Evolutionary conservation across 2,888 invertebrate species (phyloP).

Genomic region (Acleris holmiana): DNA sequence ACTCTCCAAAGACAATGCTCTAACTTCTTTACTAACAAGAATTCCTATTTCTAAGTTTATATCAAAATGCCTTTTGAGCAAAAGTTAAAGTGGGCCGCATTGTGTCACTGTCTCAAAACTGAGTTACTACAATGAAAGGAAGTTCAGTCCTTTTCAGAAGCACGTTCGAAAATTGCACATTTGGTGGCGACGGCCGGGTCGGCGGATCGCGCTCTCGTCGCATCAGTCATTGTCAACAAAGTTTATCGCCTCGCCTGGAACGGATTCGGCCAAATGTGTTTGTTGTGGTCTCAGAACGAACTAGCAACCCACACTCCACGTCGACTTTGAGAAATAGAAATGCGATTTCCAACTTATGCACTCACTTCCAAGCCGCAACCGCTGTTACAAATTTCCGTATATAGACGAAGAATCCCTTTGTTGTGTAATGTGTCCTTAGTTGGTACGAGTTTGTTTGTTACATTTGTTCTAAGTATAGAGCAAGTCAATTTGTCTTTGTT

Average conservation of each 20-base stretch:
- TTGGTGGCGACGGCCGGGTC: conserved; percentile 47
- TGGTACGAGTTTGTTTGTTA: not conserved
- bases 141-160: conserved; percentile 60
- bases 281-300: conserved; percentile 65
- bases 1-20: conserved; percentile 9
- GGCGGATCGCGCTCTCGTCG: conserved; percentile 50
- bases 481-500: no score
- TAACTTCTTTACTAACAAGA: conserved; percentile 24
- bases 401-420: conserved; percentile 10
- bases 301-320: conserved; percentile 43
- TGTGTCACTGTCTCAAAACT: conserved; percentile 64
- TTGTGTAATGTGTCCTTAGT: not conserved
- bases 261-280: conserved; percentile 70
- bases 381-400: conserved; percentile 22
- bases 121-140: conserved; percentile 62
- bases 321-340: conserved; percentile 43
- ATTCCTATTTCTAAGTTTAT: conserved; percentile 46
- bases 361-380: conserved; percentile 42
- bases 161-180: conserved; percentile 69
- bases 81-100: conserved; percentile 60
- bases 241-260: conserved; percentile 61
- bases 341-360: conserved; percentile 53
- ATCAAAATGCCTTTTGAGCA: conserved; percentile 53
- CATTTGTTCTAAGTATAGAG: no score
- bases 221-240: conserved; percentile 81